Base-by-base conservation (phyloP, 1,140 invertebrate species). In the Drosophila navojoa region DNA sequence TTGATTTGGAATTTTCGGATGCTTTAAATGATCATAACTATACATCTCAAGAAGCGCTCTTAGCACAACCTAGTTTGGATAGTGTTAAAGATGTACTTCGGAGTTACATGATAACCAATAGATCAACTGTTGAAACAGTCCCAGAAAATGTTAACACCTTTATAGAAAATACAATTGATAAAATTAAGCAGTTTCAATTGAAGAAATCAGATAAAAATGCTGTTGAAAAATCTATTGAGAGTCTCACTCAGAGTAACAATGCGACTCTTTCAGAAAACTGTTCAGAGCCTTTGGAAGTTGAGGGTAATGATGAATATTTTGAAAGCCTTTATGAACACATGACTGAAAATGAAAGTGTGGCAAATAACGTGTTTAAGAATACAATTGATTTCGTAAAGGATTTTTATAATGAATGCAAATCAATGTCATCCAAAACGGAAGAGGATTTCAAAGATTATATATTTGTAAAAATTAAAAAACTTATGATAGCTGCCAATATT, bases 21-120 rank as follows among this genome's bases (percentile, higher is more conserved):
- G 76, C 85, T 32, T 32, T 90, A 29, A 79, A 59, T 50, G 86
- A 90, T 47, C 86, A 90, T 69, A 90, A 89, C 47, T 90, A 90
- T 47, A 90, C 79, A 7, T 75, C 68, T 2, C 80, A 85, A 52
- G 61, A 78, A 22, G 5, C 62, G 3, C 1, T 42, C 2, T 1
- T 42, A 1, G 15, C 11, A 3, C 64, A 62, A 32, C 50, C 25
- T 5, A 69, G 25, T n/a, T 35, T 76, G n/a, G 62, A 61, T 7
- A 71, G 32, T n/a, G 45, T 90, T 29, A 64, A 66, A 13, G 69
- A 76, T 13, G 40, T 71, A 5, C 47, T 84, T 13, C 15, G 76
- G 5, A 77, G 47, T 57, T 59, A 73, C 13, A 73, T 82, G 50
- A 29, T 67, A 7, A 29, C 72, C 10, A 60, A 50, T 50, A 58